A percentile compares a stretch with the other conserved stretches of the same genome.
phyloP scores from a whole-genome alignment of 2,113 vertebrate species.

The Petroica traversi region DNA sequence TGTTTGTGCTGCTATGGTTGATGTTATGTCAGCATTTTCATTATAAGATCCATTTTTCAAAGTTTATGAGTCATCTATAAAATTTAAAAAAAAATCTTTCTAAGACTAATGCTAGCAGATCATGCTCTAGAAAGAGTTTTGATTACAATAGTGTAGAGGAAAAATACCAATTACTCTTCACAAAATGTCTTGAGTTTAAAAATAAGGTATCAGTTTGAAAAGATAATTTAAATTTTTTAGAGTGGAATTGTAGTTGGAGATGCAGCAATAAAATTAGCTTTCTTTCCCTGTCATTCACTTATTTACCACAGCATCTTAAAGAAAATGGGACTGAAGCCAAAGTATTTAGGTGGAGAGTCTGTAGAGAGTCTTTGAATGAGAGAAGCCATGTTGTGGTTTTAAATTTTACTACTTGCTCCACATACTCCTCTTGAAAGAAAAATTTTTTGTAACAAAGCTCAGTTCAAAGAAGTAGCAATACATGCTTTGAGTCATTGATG shows the following conservation, averaged over 20 bases:
- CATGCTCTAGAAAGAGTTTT: not conserved
- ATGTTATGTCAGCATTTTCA: slow-evolving; percentile 55
- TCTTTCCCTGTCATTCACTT: not conserved
- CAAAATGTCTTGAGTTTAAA: not conserved
- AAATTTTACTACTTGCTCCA: not conserved
- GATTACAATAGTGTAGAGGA: not conserved
- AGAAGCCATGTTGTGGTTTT: not conserved
- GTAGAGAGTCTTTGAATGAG: not conserved
- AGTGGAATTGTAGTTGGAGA: not conserved
- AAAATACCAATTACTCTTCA: not conserved
- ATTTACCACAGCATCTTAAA: not conserved
- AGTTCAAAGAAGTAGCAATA: not conserved
- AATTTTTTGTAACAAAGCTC: not conserved
- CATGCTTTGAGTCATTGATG: not conserved
- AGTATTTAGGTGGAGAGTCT: not conserved
- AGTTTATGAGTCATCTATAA: slow-evolving; percentile 31
- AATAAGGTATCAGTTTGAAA: not conserved
- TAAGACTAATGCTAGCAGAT: not conserved
- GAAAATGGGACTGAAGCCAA: not conserved
- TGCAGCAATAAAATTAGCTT: not conserved
- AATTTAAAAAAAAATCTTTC: not conserved
- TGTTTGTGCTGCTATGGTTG: slow-evolving; percentile 39
- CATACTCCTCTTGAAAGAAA: not conserved
- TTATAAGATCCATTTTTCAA: slow-evolving; percentile 35
- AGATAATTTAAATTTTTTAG: not conserved